These are phyloP conservation scores for Odontomachus brunneus DNA, from an alignment of 1,140 invertebrate species.

Conservation along the genomic window DNA sequence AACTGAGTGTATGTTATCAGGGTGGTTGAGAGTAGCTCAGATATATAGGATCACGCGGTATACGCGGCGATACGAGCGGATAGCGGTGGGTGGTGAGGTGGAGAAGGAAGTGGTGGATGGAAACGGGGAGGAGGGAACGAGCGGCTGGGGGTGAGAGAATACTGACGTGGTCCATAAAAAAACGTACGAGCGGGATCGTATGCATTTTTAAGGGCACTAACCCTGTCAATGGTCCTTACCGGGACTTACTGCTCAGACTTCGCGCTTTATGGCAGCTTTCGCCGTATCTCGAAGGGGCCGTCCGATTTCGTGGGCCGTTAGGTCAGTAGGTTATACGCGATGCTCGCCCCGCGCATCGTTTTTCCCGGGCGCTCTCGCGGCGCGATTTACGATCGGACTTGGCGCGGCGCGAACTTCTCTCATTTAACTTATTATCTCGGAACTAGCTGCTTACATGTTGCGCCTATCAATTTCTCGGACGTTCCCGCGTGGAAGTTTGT, in stretches of 20 bases:
- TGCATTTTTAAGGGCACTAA: constrained; percentile 72
- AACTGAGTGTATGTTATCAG: constrained; percentile 8
- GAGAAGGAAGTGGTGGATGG: too few relatives aligned
- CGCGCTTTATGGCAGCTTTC: constrained; percentile 59
- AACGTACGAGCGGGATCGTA: constrained; percentile 66
- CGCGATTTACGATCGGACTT: not conserved
- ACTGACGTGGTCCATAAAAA: constrained; percentile 62
- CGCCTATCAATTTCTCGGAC: too few relatives aligned
- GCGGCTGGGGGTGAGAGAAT: constrained; percentile 7
- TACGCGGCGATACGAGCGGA: not conserved
- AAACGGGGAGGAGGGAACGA: not conserved
- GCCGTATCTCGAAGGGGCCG: constrained; percentile 16
- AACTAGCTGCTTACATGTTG: too few relatives aligned
- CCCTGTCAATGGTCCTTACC: constrained; percentile 70
- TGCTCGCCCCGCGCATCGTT: not conserved
- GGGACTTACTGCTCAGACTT: constrained; percentile 65
- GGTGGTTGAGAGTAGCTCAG: constrained; percentile 32
- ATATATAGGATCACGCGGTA: constrained; percentile 6
- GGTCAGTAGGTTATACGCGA: constrained; percentile 61
- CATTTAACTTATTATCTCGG: not conserved
- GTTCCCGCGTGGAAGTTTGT: too few relatives aligned
- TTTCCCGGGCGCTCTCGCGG: not conserved
- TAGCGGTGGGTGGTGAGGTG: not conserved
- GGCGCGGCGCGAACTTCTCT: not conserved
- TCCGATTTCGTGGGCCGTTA: constrained; percentile 27